phyloP scores from a whole-genome alignment of 2,888 invertebrate genomes.

The Heliothis peltigera region DNA sequence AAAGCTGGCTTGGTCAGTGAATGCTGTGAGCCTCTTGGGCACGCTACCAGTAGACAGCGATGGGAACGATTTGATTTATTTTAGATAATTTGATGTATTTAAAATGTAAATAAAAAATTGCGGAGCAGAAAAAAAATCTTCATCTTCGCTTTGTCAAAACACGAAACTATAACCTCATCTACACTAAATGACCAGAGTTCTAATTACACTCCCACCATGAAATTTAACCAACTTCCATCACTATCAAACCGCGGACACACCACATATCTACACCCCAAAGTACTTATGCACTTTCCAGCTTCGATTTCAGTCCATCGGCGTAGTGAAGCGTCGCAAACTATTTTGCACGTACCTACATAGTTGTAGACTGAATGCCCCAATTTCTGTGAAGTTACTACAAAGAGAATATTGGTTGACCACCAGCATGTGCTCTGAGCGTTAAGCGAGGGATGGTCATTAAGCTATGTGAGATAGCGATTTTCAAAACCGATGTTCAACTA shows the following conservation, averaged over 20 bases:
- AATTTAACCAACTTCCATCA: constrained; percentile 1
- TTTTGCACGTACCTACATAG: constrained; percentile 23
- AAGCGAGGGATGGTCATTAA: not conserved
- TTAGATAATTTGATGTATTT: no score
- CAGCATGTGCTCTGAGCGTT: constrained; percentile 38
- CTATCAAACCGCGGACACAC: not conserved
- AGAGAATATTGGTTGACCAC: constrained; percentile 56
- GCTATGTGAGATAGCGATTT: constrained; percentile 2
- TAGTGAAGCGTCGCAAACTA: constrained; percentile 11
- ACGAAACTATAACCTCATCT: not conserved
- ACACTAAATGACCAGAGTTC: not conserved
- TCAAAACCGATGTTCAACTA: not conserved
- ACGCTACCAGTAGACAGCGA: no score
- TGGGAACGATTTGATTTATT: no score
- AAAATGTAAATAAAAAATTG: no score
- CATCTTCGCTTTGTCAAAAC: no score
- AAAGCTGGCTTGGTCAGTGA: no score
- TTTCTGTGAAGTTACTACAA: constrained; percentile 48
- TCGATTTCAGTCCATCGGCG: constrained; percentile 13
- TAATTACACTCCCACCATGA: not conserved
- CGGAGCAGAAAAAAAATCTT: no score
- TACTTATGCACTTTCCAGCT: not conserved
- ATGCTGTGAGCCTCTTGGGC: no score
- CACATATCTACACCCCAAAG: no score
- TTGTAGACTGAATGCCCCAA: constrained; percentile 36